A percentile compares a stretch with the other conserved stretches of the same genome.
phyloP scores from a whole-genome alignment of 2,797 vertebrate genomes.

The Sebastes flavidus region DNA sequence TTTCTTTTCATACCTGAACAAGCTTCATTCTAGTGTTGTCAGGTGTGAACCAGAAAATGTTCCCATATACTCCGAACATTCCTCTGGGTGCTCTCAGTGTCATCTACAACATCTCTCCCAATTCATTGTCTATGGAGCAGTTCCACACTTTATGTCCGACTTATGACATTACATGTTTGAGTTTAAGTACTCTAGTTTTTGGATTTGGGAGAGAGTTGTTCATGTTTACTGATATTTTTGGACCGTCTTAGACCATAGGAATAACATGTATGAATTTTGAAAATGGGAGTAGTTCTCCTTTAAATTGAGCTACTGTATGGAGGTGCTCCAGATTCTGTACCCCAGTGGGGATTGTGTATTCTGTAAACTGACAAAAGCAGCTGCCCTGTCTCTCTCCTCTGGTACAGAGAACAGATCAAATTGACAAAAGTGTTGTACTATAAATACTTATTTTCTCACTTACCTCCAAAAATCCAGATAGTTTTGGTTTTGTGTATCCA shows the following conservation, averaged over 20 bases:
- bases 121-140: background rate
- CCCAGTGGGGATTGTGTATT: background rate
- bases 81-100: background rate
- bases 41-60: background rate
- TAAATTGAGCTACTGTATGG: background rate
- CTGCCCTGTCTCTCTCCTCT: background rate
- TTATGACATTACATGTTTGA: too few species aligned
- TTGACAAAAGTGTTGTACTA: background rate
- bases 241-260: too few species aligned
- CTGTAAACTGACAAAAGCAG: background rate
- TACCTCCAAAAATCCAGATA: background rate
- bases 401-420: background rate
- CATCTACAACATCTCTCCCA: background rate
- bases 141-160: background rate
- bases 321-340: background rate
- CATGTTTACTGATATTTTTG: background rate
- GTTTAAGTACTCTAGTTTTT: background rate
- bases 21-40: too few species aligned
- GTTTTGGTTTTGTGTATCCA: background rate
- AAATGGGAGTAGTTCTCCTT: too few species aligned
- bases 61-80: too few species aligned
- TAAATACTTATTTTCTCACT: background rate
- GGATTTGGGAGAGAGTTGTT: background rate
- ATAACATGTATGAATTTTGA: too few species aligned
- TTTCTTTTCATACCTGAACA: too few species aligned